phyloP scores from a whole-genome alignment of 2,113 vertebrate genomes.

The Mesitornis unicolor region DNA sequence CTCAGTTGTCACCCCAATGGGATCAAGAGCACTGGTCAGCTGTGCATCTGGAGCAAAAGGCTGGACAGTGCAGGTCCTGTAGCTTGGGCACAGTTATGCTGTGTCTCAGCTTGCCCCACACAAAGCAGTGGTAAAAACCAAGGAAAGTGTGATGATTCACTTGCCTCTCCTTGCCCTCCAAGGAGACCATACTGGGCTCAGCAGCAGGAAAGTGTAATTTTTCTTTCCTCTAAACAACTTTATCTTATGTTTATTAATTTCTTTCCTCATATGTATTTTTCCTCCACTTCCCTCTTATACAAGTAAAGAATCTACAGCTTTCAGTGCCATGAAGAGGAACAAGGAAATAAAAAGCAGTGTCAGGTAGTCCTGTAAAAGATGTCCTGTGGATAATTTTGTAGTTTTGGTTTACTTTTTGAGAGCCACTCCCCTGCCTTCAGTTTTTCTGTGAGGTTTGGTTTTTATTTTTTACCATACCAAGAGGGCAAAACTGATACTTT shows the following conservation, averaged over 20 bases:
- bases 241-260: not conserved
- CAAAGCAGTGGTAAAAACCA: not conserved
- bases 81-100: not conserved
- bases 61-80: not conserved
- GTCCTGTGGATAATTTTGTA: not conserved
- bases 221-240: not conserved
- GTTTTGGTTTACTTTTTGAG: not conserved
- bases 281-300: not conserved
- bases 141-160: not conserved
- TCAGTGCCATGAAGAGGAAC: not conserved
- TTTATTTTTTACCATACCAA: not conserved
- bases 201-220: not conserved
- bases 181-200: not conserved
- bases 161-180: not conserved
- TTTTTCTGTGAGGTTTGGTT: not conserved
- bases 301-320: not conserved
- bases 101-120: accelerated
- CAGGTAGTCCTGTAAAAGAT: not conserved
- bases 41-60: not conserved
- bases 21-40: not conserved
- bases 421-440: not conserved
- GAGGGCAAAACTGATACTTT: not conserved
- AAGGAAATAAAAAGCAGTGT: not conserved
- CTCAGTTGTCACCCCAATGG: not conserved
- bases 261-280: not conserved